Percentiles rank a stretch among this genome's conserved stretches.
Evolutionary conservation across 2,888 invertebrate species (phyloP).

Genomic region (Hirtodrosophila trivittata): DNA sequence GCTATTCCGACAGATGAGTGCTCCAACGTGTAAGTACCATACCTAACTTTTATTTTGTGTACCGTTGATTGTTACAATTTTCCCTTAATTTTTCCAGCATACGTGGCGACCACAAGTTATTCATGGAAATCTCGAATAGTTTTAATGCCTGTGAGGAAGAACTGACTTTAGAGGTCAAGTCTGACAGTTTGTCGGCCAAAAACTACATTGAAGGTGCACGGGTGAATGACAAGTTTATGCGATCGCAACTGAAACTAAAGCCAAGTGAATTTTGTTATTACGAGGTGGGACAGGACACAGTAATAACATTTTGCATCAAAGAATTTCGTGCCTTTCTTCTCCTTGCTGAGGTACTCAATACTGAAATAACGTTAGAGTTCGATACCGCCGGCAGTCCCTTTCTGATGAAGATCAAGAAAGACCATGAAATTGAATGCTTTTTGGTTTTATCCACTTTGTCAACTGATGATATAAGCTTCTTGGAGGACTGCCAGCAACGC

Average conservation of each 20-base stretch:
- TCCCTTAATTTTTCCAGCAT: constrained; percentile 84
- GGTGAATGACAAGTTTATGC: constrained; percentile 88
- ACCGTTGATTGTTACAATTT: background rate
- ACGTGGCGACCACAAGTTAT: constrained; percentile 86
- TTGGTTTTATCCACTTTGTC: constrained; percentile 89
- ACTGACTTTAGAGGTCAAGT: constrained; percentile 89
- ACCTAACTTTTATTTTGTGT: background rate
- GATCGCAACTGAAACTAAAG: constrained; percentile 90
- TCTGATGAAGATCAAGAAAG: constrained; percentile 89
- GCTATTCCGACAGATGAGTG: constrained; percentile 69
- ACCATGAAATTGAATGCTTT: constrained; percentile 90
- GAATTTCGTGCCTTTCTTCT: constrained; percentile 91
- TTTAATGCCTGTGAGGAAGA: constrained; percentile 93
- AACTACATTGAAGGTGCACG: constrained; percentile 90
- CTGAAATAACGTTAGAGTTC: constrained; percentile 89
- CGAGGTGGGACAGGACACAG: constrained; percentile 85
- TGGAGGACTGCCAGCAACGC: constrained; percentile 65
- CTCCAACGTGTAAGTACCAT: constrained; percentile 69
- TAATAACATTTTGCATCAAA: constrained; percentile 93
- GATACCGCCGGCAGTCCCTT: constrained; percentile 91
- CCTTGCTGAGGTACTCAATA: constrained; percentile 90
- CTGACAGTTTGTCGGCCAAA: constrained; percentile 87
- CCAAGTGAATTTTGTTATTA: constrained; percentile 80
- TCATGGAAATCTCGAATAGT: constrained; percentile 90
- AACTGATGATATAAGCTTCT: constrained; percentile 81